These are phyloP conservation scores for Anguilla japonica DNA, from an alignment of 2,113 vertebrate genomes.

Conservation along the genomic window DNA sequence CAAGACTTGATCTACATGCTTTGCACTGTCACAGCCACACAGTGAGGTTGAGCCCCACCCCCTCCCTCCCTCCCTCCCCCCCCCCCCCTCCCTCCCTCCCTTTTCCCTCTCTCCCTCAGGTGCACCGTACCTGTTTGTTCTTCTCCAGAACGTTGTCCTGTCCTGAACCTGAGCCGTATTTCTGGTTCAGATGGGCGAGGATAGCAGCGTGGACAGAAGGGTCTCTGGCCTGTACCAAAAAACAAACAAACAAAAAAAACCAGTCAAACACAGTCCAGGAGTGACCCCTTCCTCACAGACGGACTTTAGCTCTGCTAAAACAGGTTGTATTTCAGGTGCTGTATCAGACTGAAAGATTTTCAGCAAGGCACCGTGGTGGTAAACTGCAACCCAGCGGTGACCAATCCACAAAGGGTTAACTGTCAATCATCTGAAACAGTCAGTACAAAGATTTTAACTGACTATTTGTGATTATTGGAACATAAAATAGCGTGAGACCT, in stretches of 20 bases:
- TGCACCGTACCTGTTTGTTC: conserved; percentile 72
- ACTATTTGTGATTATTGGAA: not conserved
- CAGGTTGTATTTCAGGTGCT: not conserved
- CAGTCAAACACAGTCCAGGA: not conserved
- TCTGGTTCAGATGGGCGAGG: conserved; percentile 94
- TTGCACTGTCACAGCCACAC: not conserved
- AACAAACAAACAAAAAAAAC: not conserved
- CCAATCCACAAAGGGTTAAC: not conserved
- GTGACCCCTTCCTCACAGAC: not conserved
- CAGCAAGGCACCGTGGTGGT: not conserved
- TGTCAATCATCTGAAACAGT: not conserved
- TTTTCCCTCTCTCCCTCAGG: not conserved
- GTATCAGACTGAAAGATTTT: not conserved
- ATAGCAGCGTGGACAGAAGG: conserved; percentile 98
- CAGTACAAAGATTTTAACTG: not conserved
- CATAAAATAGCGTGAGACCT: not conserved
- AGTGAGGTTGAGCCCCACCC: not conserved
- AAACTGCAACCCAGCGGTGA: not conserved
- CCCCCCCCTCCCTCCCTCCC: too few species aligned
- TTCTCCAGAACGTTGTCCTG: conserved; percentile 76
- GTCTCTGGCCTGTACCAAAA: conserved; percentile 84
- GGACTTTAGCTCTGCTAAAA: not conserved
- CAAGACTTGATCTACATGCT: not conserved
- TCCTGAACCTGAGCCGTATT: conserved; percentile 88
- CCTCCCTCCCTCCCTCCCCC: too few species aligned